Conservation (phyloP, 1,140 invertebrate genomes). For the Semibalanus balanoides region DNA sequence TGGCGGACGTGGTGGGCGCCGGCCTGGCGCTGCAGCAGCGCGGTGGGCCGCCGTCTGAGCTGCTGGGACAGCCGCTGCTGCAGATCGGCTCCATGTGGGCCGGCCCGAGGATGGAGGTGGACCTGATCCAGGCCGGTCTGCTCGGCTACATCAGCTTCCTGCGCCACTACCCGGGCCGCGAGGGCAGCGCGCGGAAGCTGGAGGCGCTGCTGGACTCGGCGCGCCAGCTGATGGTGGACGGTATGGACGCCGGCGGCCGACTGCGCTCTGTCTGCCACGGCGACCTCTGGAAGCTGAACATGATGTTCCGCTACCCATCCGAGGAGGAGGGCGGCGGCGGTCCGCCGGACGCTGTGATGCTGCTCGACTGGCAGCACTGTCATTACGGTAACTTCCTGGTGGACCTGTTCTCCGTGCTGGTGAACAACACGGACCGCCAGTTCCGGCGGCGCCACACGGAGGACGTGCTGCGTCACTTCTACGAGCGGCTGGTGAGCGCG, state of each 20-base stretch:
- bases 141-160: background rate
- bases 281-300: conserved; percentile 1
- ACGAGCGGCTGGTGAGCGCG: background rate
- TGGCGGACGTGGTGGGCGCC: background rate
- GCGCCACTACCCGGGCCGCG: background rate
- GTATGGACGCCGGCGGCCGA: background rate
- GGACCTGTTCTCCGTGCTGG: conserved; percentile 5
- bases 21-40: background rate
- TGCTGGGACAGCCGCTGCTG: background rate
- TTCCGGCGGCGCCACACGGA: background rate
- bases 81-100: background rate
- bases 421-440: background rate
- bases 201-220: background rate
- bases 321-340: background rate
- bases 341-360: background rate
- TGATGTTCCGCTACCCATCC: background rate
- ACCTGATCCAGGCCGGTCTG: background rate
- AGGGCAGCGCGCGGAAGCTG: background rate
- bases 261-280: background rate
- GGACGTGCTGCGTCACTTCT: background rate
- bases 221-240: background rate
- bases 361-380: conserved; percentile 5
- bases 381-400: background rate
- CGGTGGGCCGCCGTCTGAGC: background rate
- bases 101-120: background rate